Evolutionary conservation across 2,888 invertebrate genomes (phyloP), one percentile per base, ranked within the genome.

Genomic region (Epinotia brunnichana): DNA sequence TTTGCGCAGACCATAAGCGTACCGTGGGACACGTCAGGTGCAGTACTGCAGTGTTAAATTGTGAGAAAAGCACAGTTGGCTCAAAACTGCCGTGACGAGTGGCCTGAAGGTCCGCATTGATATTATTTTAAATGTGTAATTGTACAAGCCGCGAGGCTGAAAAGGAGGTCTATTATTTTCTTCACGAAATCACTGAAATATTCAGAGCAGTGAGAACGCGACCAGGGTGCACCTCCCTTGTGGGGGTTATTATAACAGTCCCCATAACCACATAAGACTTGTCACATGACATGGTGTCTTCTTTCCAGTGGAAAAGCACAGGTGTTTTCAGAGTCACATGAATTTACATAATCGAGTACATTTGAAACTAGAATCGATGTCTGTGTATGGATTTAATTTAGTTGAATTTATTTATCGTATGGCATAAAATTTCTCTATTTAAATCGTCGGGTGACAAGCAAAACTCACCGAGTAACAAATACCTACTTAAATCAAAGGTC

Each of bases 81-180:
- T 59, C 69, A 73, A 62, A 77, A 81, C 84, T 86, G 87, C 89
- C 85, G 88, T 85, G 83, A 79, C 80, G 81, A 71, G 76, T 87
- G 88, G 89, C 90, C 87, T 87, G 87, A 89, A 89, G 88, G 83
- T 80, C 74, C 75, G 79, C 76, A 80, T 78, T 81, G 79, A 82
- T 81, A 84, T 85, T 81, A 85, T 86, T 84, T 85, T 78, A 82
- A 86, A 84, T 77, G 73, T 79, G 81, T 87, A 90, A 90, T 90
- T 88, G 85, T 82, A 75, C 80, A 82, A 85, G 80, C 79, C 79
- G 76, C 74, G 78, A 81, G 79, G 81, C 78, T 78, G 77, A 81
- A 79, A 77, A 53, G 78, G 78, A 83, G 86, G 85, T 84, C 90
- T 89, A 85, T 93, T 89, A 92, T 93, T 92, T 91, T 82, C 82